These are phyloP conservation scores for Eidolon helvum DNA, from an alignment of 2,113 vertebrate species.

Conservation along the genomic window DNA sequence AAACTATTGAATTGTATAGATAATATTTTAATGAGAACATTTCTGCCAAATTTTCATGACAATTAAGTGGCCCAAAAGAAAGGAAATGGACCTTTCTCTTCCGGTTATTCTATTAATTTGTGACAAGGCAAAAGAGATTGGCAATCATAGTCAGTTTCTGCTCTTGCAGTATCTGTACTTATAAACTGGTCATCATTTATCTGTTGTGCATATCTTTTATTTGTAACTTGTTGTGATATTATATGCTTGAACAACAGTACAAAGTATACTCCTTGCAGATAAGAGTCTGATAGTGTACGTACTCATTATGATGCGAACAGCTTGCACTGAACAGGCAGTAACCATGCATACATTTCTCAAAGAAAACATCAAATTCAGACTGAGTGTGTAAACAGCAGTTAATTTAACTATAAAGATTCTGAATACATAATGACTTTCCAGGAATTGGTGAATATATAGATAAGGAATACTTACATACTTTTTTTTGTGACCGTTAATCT, in stretches of 20 bases:
- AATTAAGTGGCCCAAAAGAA: not conserved
- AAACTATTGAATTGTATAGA: not conserved
- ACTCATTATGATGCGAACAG: slow-evolving; percentile 76
- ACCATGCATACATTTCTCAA: slow-evolving; percentile 55
- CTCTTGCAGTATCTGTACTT: slow-evolving; percentile 46
- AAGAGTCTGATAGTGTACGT: slow-evolving; percentile 74
- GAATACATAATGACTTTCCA: slow-evolving; percentile 34
- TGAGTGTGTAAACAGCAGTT: not conserved
- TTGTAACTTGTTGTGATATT: slow-evolving; percentile 71
- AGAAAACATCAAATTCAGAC: slow-evolving; percentile 40
- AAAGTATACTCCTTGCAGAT: slow-evolving; percentile 81
- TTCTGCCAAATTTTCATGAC: not conserved
- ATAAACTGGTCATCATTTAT: slow-evolving; percentile 68
- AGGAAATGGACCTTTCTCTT: not conserved
- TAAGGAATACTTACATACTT: slow-evolving; percentile 36
- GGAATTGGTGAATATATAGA: not conserved
- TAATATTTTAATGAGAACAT: slow-evolving; percentile 30
- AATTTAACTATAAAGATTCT: slow-evolving; percentile 23
- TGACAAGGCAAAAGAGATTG: not conserved
- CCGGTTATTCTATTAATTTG: slow-evolving; percentile 31
- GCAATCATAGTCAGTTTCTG: slow-evolving; percentile 21
- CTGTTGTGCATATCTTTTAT: slow-evolving; percentile 62
- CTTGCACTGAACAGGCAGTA: slow-evolving; percentile 71
- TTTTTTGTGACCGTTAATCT: slow-evolving; percentile 43
- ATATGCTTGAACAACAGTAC: slow-evolving; percentile 78